These are phyloP conservation scores for Himalopsyche japonica DNA, from an alignment of 2,888 invertebrate genomes.

Conservation along the genomic window DNA sequence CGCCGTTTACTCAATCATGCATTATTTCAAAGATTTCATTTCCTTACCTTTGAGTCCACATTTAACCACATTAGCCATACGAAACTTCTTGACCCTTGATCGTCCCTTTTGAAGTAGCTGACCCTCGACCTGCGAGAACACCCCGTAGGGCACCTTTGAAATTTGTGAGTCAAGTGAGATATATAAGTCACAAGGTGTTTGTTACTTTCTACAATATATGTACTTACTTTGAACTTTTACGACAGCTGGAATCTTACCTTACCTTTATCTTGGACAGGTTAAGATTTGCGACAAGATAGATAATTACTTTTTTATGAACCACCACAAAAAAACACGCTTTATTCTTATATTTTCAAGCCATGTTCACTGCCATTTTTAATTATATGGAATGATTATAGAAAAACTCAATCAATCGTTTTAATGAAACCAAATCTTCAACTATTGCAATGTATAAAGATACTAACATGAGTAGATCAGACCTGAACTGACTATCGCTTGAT, in stretches of 20 bases:
- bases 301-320: too few species aligned
- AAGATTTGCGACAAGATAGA: too few species aligned
- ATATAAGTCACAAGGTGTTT: background rate
- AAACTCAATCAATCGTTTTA: too few species aligned
- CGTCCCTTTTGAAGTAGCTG: background rate
- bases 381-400: too few species aligned
- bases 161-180: background rate
- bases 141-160: background rate
- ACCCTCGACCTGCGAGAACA: background rate
- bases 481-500: too few species aligned
- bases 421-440: too few species aligned
- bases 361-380: too few species aligned
- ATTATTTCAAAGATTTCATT: background rate
- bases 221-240: background rate
- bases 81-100: background rate
- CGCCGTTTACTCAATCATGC: background rate
- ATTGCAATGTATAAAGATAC: too few species aligned
- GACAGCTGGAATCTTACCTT: background rate
- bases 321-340: too few species aligned
- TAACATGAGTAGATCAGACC: too few species aligned
- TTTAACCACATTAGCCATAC: background rate
- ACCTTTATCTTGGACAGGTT: background rate
- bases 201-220: background rate
- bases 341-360: too few species aligned
- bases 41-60: background rate